Conservation (phyloP, 2,888 invertebrate species). For the Nephrotoma appendiculata region DNA sequence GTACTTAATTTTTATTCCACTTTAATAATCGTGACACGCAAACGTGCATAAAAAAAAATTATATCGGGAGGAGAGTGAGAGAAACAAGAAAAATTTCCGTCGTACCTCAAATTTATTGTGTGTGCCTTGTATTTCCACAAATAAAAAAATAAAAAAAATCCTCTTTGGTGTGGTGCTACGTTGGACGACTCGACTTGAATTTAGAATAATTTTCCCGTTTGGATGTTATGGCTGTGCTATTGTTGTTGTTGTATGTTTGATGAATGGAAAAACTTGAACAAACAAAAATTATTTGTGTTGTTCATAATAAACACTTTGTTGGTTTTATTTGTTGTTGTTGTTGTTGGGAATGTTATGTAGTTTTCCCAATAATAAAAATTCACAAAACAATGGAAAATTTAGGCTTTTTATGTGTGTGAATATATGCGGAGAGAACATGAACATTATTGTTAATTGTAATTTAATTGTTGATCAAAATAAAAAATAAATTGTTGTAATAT, state of each 20-base stretch:
- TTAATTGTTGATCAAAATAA: background rate
- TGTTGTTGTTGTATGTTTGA: background rate
- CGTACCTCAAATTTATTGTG: background rate
- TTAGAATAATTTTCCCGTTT: background rate
- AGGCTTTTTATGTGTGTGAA: background rate
- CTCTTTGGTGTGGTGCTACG: background rate
- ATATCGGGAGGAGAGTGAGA: background rate
- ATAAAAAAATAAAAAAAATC: background rate
- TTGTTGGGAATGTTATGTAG: background rate
- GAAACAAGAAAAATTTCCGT: background rate
- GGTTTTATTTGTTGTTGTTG: background rate
- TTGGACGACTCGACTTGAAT: background rate
- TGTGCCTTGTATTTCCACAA: background rate
- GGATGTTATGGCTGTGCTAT: background rate
- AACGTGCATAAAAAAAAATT: background rate
- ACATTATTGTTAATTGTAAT: background rate
- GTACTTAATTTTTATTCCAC: background rate
- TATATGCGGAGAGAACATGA: background rate
- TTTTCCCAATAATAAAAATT: background rate
- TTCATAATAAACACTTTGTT: background rate
- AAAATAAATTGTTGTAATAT: background rate
- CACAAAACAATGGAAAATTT: background rate
- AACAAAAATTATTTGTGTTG: background rate
- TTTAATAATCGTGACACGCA: background rate
- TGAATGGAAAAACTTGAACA: background rate